Evolutionary conservation across 2,888 invertebrate genomes (phyloP), one percentile per base, ranked within the genome.

Genomic region (Zeuzera pyrina): DNA sequence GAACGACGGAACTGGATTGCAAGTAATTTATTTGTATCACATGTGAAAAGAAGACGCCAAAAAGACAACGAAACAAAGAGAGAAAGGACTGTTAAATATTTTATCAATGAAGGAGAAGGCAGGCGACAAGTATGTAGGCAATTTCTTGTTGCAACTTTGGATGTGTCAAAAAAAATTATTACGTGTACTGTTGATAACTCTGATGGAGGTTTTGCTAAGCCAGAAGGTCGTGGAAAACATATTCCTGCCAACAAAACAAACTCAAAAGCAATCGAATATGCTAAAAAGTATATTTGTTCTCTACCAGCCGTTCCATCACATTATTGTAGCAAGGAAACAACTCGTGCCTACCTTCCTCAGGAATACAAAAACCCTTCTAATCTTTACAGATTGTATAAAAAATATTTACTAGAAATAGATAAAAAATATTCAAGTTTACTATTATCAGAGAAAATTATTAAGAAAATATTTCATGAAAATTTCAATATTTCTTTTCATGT

Each of bases 401-500:
- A 37, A 13, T 12, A 30, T 10, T 14, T 11, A 6, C 11, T 10
- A 5, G n/a, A n/a, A n/a, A n/a, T n/a, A n/a, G n/a, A n/a, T n/a
- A n/a, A n/a, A n/a, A n/a, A n/a, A n/a, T n/a, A 16, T 12, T 5
- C 12, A 39, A 13, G 39, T 40, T 3, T n/a, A 38, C 3, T 34
- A 41, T 26, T 49, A 3, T 32, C 38, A 11, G 43, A 45, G 27
- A 42, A 27, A 23, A 26, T 47, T 12, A 47, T 48, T 27, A 38
- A 45, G 8, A 31, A 36, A 23, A 38, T 47, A 30, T 47, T 48
- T 25, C 29, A 15, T 1, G 30, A 43, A 4, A 34, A 45, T 3
- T 43, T 47, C 23, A 46, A 46, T 19, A 43, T 44, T n/a, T 36
- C 35, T 2, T 45, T 49, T 14, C 43, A 46, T 34, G 35, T 46